Base-by-base conservation (phyloP, 2,888 invertebrate species). In the Carpatolechia fugitivella region DNA sequence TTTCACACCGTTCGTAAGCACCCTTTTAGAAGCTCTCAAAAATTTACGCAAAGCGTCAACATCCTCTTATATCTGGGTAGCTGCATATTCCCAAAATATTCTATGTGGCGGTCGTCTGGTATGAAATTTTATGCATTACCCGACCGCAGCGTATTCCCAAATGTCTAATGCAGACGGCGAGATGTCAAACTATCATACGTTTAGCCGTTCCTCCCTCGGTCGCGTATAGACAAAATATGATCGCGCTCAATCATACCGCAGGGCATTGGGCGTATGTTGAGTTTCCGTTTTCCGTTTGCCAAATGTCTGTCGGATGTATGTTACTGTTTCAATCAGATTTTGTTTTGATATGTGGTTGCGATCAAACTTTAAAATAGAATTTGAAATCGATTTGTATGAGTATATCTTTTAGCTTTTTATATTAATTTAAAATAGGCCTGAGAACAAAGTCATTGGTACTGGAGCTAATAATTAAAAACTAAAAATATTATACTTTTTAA, bases 51-150 rank as follows among this genome's bases (percentile, higher is more conserved):
- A n/a, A 36, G 7, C 40, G 16, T 18, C 18, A 41, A 44, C 44
- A n/a, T 29, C 11, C 44, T 24, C 24, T 44, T 24, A 7, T 44
- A 13, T 44, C 24, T 8, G 11, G n/a, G 20, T 41, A 29, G 20
- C 20, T 18, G 16, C 40, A 44, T 29, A 24, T 29, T 44, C 29
- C 13, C 11, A 24, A 44, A 20, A 29, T 44, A 44, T 29, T 10
- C n/a, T 44, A 18, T 35, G 31, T 31, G 16, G 44, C 33, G 52
- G 52, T 52, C 55, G 58, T 59, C 67, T 62, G 64, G 67, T 70
- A 68, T 64, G 61, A 72, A 74, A 76, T 72, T 75, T 74, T 73
- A 74, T 76, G 74, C 74, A 71, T 76, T 73, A 70, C 65, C 66
- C 65, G 66, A 68, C 65, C 64, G 58, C 55, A 50, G 61, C 59